These are phyloP conservation scores for Zygothrica quintamaculata DNA, from an alignment of 2,888 invertebrate species.

Conservation along the genomic window DNA sequence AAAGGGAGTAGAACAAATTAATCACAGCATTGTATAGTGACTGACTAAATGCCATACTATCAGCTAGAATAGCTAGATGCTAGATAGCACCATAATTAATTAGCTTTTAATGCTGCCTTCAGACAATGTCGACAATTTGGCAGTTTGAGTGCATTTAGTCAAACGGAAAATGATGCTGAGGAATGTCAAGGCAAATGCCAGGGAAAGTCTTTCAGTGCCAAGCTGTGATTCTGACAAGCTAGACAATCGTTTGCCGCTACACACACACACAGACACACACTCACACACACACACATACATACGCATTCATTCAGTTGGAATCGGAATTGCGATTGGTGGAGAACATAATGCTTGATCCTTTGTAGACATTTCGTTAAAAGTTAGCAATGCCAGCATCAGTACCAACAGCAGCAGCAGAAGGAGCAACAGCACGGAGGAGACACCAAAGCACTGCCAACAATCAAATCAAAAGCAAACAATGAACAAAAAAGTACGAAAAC, in stretches of 20 bases:
- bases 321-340: slow-evolving; percentile 21
- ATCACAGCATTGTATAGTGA: slow-evolving; percentile 59
- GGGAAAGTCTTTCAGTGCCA: slow-evolving; percentile 13
- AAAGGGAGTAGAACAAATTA: slow-evolving; percentile 47
- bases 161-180: slow-evolving; percentile 77
- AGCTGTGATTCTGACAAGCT: slow-evolving; percentile 70
- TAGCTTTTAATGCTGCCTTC: slow-evolving; percentile 75
- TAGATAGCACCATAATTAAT: slow-evolving; percentile 68
- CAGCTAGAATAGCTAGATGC: slow-evolving; percentile 55
- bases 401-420: not conserved
- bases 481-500: slow-evolving; percentile 80
- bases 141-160: slow-evolving; percentile 79
- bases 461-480: slow-evolving; percentile 80
- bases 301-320: no score
- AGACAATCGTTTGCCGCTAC: slow-evolving; percentile 39
- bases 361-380: slow-evolving; percentile 82
- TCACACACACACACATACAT: slow-evolving; percentile 15
- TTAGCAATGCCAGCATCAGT: slow-evolving; percentile 36
- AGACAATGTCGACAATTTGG: slow-evolving; percentile 36
- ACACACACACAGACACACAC: slow-evolving; percentile 19
- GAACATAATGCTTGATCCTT: slow-evolving; percentile 73
- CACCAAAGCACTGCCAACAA: slow-evolving; percentile 75
- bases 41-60: slow-evolving; percentile 51
- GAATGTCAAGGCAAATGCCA: slow-evolving; percentile 61
- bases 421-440: slow-evolving; percentile 3